A percentile compares a stretch with the other conserved stretches of the same genome.
These are phyloP conservation scores for Ptychobarbus kaznakovi DNA, from an alignment of 2,797 vertebrate genomes.

Conservation along the genomic window DNA sequence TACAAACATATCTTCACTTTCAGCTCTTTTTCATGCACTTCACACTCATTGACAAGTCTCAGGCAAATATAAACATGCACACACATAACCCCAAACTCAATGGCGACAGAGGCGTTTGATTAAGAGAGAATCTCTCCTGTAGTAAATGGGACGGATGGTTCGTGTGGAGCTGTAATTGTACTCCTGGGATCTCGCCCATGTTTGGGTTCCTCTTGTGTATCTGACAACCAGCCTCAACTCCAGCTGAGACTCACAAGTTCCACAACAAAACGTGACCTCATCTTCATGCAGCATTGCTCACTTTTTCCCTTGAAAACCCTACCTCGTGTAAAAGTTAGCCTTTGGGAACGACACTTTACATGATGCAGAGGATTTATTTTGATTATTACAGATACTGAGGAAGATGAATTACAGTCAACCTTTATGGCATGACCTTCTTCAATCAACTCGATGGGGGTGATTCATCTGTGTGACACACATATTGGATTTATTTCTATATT, in stretches of 20 bases:
- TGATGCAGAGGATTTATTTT: conserved; percentile 29
- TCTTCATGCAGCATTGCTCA: conserved; percentile 14
- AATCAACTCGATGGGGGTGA: conserved; percentile 12
- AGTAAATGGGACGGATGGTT: neutral
- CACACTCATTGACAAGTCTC: conserved; percentile 36
- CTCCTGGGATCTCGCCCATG: conserved; percentile 14
- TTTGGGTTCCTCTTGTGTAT: conserved; percentile 29
- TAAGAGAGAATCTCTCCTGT: conserved; percentile 18
- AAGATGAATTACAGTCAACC: conserved; percentile 15
- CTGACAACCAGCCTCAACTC: conserved; percentile 34
- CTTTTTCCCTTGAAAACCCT: neutral
- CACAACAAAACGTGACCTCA: conserved; percentile 34
- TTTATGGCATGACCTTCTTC: conserved; percentile 29
- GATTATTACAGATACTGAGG: conserved; percentile 25
- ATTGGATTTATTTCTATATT: conserved; percentile 18
- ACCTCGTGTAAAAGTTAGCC: neutral
- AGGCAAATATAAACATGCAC: conserved; percentile 16
- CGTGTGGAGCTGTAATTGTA: conserved; percentile 32
- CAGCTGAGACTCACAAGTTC: conserved; percentile 49
- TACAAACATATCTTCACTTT: neutral
- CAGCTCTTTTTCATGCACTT: neutral
- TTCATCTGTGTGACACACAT: conserved; percentile 5
- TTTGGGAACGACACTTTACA: conserved; percentile 11
- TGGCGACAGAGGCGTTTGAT: conserved; percentile 29
- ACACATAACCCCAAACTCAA: conserved; percentile 26